Conservation (phyloP, 37 sponge, comb jelly and placozoan species). For the Halisarca cf. caerulea region DNA sequence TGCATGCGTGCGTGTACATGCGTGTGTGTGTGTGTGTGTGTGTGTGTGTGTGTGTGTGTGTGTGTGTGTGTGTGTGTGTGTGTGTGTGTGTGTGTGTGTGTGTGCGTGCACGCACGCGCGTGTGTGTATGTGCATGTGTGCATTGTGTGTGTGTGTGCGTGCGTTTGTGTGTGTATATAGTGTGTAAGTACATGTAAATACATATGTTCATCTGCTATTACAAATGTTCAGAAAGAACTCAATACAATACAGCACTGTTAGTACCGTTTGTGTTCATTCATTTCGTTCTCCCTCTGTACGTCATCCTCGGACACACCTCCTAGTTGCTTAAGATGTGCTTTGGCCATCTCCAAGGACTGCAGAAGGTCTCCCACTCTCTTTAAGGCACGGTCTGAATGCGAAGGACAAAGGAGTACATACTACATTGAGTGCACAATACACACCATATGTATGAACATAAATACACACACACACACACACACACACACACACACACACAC, state of each 20-base stretch:
- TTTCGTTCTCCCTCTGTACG: constrained; percentile 1
- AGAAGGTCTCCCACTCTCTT: constrained; percentile 40
- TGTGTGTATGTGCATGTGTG: neutral
- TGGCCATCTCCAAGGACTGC: constrained; percentile 19
- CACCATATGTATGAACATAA: neutral
- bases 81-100: neutral
- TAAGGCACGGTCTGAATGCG: constrained; percentile 17
- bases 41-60: neutral
- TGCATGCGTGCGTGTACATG: too few species aligned
- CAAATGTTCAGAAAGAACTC: neutral
- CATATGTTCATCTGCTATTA: too few species aligned
- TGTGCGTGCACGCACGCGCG: neutral
- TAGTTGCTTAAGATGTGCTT: constrained; percentile 27
- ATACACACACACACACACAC: constrained; percentile 42
- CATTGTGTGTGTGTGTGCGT: too few species aligned
- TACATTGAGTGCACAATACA: neutral
- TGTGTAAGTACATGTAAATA: too few species aligned
- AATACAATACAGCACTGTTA: too few species aligned
- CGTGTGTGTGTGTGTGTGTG: neutral
- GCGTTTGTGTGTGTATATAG: too few species aligned
- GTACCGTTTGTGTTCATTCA: constrained; percentile 40
- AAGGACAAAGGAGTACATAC: neutral
- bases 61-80: neutral
- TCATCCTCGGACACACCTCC: constrained; percentile 42
- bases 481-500: constrained; percentile 28